Evolutionary conservation across 1,140 invertebrate species (phyloP), one percentile per base, ranked within the genome.

Genomic region (Theocolax elegans): DNA sequence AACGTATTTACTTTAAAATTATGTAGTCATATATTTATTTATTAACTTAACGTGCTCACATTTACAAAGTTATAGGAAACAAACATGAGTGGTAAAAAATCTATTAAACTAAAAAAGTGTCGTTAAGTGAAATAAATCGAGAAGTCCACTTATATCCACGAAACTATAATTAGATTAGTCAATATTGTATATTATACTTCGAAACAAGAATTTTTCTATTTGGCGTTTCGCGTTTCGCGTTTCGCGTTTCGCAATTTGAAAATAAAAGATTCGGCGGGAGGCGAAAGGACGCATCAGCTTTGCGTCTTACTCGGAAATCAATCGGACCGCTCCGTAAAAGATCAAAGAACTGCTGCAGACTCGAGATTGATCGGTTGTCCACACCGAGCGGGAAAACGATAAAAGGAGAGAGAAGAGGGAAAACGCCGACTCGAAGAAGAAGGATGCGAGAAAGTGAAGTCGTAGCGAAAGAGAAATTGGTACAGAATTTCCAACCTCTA

Each of bases 251-350:
- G 48, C 31, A 3, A n/a, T n/a, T n/a, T 17, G 17, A 8, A 27
- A 27, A 51, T 31, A 53, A 31, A 53, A 25, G 9, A 38, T 17
- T 1, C 21, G 27, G 13, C 35, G 38, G 21, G 42, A 46, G 64
- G 51, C 19, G 35, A 58, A 67, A 35, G 53, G 53, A 58, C 35
- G 40, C 21, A 10, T 23, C 59, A 15, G 3, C 35, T 42, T 44
- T 31, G 53, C 53, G 65, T 48, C 53, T 56, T 58, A 60, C 66
- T 60, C 31, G 46, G 66, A 68, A 68, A 68, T 68, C 66, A 60
- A 68, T 68, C 66, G 63, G 12, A 4, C 19, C 2, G 31, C 35
- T 46, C 31, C 56, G 58, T 44, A 21, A 62, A 62, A 69, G 58
- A 69, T 69, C 67, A 69, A 69, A 69, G 67, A 25, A 54, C 35